Evolutionary conservation across 2,113 vertebrate genomes (phyloP), one percentile per base, ranked within the genome.

Genomic region (Pituophis catenifer): DNA sequence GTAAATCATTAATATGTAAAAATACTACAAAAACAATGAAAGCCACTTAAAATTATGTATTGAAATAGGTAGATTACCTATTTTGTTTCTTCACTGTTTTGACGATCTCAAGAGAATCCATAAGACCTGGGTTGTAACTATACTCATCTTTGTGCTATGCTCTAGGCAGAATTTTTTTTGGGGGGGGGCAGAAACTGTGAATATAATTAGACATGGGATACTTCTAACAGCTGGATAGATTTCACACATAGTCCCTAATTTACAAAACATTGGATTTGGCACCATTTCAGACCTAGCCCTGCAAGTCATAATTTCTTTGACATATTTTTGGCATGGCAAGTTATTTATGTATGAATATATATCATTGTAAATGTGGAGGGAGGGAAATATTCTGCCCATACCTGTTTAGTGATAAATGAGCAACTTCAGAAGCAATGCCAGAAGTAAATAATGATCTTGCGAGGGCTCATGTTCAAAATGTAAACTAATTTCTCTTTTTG

Each of bases 151-250:
- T 65, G 55, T 5, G 70, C 85, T 94, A 94, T 96, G 93, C 90
- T 96, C 93, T 95, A 96, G 95, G 89, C 95, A 94, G 96, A 95
- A 94, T 92, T 95, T 96, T 96, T 95, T 94, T 95, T 93, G 33
- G 11, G 1, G 5, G 21, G 3, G 11, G 3, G 2, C 26, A 23
- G 48, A 96, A 97, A 96, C 94, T 96, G 95, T 95, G 95, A 96
- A 95, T 97, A 97, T 96, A 97, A 98, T 97, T 97, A 97, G 97
- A 97, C 96, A 98, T 95, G 97, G 96, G 95, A 97, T 97, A 96
- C 95, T 97, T 98, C 97, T 98, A 98, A 97, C 98, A 98, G 98
- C 98, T 98, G 98, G 97, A 96, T 96, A 95, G 97, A 98, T 98
- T 98, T 98, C 97, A 98, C 98, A 98, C 98, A 98, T 97, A 96